Evolutionary conservation across 2,888 invertebrate species (phyloP).

Genomic region (Metopia argyrocephala): DNA sequence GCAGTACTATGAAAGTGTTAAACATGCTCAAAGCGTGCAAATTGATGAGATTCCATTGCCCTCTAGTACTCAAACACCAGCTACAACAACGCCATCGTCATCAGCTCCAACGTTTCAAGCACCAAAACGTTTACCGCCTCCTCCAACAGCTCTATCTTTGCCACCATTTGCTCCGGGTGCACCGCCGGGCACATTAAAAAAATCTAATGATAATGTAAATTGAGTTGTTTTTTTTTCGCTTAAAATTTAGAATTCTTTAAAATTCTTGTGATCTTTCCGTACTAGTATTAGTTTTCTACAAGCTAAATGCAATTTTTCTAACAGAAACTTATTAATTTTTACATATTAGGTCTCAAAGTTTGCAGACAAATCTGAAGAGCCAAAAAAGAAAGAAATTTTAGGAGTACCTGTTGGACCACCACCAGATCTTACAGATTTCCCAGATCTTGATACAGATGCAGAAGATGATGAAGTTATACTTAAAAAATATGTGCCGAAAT

Average conservation of each 20-base stretch:
- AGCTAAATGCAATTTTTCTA: no score
- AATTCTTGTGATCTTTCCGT: no score
- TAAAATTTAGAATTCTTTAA: no score
- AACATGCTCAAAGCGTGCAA: conserved; percentile 95
- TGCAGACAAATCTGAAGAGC: conserved; percentile 71
- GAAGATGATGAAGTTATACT: conserved; percentile 76
- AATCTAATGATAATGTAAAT: conserved; percentile 81
- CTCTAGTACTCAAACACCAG: conserved; percentile 56
- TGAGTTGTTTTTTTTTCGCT: conserved; percentile 31
- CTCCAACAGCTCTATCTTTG: conserved; percentile 74
- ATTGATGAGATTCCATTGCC: conserved; percentile 97
- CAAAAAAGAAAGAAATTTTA: conserved; percentile 83
- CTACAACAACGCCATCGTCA: conserved; percentile 19
- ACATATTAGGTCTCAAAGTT: conserved; percentile 65
- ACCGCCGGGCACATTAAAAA: conserved; percentile 86
- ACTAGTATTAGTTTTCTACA: no score
- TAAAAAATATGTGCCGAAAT: conserved; percentile 67
- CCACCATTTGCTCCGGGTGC: conserved; percentile 81
- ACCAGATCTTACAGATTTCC: conserved; percentile 84
- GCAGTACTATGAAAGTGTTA: conserved; percentile 95
- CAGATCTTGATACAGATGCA: conserved; percentile 80
- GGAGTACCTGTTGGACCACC: conserved; percentile 93
- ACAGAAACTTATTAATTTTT: neutral
- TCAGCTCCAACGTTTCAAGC: conserved; percentile 65
- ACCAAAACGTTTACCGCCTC: conserved; percentile 74